These are phyloP conservation scores for Pseudoatta argentina DNA, from an alignment of 1,140 invertebrate species.

Conservation along the genomic window DNA sequence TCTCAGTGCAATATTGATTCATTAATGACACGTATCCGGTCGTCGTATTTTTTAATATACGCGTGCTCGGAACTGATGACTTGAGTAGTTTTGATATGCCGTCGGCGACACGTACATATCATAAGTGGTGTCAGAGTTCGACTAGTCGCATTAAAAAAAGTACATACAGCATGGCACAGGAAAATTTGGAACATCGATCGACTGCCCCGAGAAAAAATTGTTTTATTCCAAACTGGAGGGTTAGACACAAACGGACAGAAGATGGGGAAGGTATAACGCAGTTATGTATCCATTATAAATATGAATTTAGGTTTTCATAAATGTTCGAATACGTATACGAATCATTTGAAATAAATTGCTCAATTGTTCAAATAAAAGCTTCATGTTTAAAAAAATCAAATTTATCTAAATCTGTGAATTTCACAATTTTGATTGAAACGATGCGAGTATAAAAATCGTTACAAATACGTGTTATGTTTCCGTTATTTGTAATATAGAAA, in stretches of 20 bases:
- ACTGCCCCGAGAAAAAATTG: constrained; percentile 67
- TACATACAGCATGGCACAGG: constrained; percentile 70
- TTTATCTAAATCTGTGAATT: background rate
- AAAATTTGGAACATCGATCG: constrained; percentile 60
- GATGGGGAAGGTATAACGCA: constrained; percentile 57
- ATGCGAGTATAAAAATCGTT: background rate
- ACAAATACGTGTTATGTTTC: background rate
- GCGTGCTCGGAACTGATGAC: background rate
- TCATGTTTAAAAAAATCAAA: background rate
- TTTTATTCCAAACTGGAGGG: constrained; percentile 69
- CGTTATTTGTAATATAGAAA: background rate
- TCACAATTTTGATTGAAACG: background rate
- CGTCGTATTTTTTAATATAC: background rate
- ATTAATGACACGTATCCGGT: no score
- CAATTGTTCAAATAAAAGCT: background rate
- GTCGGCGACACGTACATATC: constrained; percentile 21
- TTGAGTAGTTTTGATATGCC: background rate
- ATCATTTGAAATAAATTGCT: background rate
- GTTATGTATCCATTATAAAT: background rate
- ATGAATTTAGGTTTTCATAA: background rate
- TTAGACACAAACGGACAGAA: constrained; percentile 49
- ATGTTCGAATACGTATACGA: background rate
- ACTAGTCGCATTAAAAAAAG: background rate
- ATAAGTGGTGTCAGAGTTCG: constrained; percentile 11
- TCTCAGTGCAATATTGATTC: background rate